These are phyloP conservation scores for Formicarius rufipectus DNA, from an alignment of 2,113 vertebrate genomes.

Conservation along the genomic window DNA sequence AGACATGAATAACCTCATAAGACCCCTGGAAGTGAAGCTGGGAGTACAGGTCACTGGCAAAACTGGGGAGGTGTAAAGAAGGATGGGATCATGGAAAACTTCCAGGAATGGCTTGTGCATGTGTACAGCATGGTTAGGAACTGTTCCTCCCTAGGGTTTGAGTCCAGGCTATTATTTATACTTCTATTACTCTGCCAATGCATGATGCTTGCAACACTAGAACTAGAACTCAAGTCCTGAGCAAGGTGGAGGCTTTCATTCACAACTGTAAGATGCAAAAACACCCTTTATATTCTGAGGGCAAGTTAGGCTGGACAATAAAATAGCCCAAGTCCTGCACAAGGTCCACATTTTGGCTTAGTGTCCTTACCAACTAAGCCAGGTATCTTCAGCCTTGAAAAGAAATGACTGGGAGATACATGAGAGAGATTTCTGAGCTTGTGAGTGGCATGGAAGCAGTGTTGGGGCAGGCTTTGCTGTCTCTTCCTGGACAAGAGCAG, in stretches of 20 bases:
- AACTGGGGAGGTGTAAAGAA: background rate
- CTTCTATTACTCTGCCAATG: constrained; percentile 17
- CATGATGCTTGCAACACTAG: background rate
- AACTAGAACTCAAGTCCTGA: background rate
- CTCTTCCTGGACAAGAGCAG: background rate
- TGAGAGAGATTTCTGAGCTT: background rate
- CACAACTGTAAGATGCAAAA: background rate
- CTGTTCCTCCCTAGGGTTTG: constrained; percentile 25
- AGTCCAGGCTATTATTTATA: constrained; percentile 52
- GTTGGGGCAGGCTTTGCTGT: background rate
- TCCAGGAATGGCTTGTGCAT: constrained; percentile 26
- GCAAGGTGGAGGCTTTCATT: constrained; percentile 7
- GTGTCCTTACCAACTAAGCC: background rate
- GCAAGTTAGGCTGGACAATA: background rate
- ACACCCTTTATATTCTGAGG: background rate
- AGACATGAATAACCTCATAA: constrained; percentile 4
- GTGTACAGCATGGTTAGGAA: background rate
- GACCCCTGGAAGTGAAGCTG: constrained; percentile 5
- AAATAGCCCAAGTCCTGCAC: background rate
- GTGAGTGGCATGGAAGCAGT: background rate
- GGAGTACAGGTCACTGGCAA: background rate
- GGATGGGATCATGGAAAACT: background rate
- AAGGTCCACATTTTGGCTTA: background rate
- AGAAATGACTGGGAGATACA: background rate
- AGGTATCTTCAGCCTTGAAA: background rate